phyloP scores from a whole-genome alignment of 2,888 invertebrate species.

The Cinara cedri region DNA sequence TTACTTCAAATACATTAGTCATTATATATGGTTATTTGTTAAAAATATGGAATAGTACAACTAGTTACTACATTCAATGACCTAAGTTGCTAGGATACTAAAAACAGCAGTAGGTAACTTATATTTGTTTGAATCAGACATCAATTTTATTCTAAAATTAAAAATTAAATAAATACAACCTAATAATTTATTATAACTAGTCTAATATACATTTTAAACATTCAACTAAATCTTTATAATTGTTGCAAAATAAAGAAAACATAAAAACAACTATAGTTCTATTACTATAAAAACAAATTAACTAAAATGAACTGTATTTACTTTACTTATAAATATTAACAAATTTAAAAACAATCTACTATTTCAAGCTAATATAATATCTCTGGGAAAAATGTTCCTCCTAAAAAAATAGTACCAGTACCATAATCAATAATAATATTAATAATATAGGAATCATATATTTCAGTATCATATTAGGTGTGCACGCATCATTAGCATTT shows the following conservation, averaged over 20 bases:
- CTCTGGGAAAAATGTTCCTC: conserved; percentile 39
- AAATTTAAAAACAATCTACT: conserved; percentile 53
- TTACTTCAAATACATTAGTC: conserved; percentile 5
- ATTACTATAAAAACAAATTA: conserved; percentile 48
- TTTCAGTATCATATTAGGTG: conserved; percentile 53
- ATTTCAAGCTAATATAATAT: conserved; percentile 47
- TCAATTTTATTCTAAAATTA: conserved; percentile 56
- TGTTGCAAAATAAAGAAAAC: conserved; percentile 50
- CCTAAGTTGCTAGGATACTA: conserved; percentile 36
- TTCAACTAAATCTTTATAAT: conserved; percentile 53
- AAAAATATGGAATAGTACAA: conserved; percentile 18
- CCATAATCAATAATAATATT: conserved; percentile 55
- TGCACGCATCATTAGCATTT: conserved; percentile 55
- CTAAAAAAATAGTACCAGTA: conserved; percentile 51
- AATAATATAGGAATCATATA: conserved; percentile 57
- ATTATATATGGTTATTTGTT: neutral
- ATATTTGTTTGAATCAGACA: conserved; percentile 18
- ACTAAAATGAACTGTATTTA: conserved; percentile 52
- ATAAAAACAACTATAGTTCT: conserved; percentile 52
- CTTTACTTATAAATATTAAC: conserved; percentile 50
- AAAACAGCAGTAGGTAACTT: conserved; percentile 37
- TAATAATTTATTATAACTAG: conserved; percentile 49
- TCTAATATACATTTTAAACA: conserved; percentile 52
- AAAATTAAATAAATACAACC: conserved; percentile 56
- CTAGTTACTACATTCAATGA: conserved; percentile 33